Evolutionary conservation across 2,113 vertebrate species (phyloP), one percentile per base, ranked within the genome.

Genomic region (Etheostoma spectabile): DNA sequence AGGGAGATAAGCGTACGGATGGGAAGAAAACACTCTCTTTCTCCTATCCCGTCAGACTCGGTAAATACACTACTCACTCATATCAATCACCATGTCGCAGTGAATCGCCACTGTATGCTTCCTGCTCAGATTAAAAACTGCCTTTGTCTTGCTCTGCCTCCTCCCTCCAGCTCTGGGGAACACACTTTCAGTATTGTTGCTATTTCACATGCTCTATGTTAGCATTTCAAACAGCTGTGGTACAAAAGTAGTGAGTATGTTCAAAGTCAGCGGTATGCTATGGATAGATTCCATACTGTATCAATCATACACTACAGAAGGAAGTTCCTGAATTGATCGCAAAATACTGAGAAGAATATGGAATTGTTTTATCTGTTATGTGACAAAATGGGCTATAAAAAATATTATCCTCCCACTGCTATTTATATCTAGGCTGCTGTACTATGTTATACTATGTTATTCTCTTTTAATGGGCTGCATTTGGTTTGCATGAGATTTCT

Each of bases 81-180:
- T 94, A 95, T 96, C 94, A 93, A 95, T 96, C 94, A 95, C 92
- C 49, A 59, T 93, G 95, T 95, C 95, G 93, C 77, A 86, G 84
- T 68, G 93, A 94, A 95, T 94, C 89, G 88, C 90, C 86, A 88
- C 88, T 90, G 89, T 88, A 91, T 69, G 83, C 80, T 94, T 95
- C 92, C 90, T 85, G 90, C 86, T 91, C 70, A 67, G 90, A 94
- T 95, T 93, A 94, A 94, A 94, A 95, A 86, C 86, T 87, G 93
- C 84, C 89, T 94, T 92, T 93, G 93, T 95, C 93, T 92, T 90
- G 88, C 79, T 90, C 88, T 71, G 78, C 66, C 81, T 87, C 72
- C 75, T 85, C 80, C 79, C 79, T 80, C 61, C 80, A 83, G 83
- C 89, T 85, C 90, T 80, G 84, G 90, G 93, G 87, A 95, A 84